Conservation (phyloP, 2,113 vertebrate species). For the Pelobates fuscus region DNA sequence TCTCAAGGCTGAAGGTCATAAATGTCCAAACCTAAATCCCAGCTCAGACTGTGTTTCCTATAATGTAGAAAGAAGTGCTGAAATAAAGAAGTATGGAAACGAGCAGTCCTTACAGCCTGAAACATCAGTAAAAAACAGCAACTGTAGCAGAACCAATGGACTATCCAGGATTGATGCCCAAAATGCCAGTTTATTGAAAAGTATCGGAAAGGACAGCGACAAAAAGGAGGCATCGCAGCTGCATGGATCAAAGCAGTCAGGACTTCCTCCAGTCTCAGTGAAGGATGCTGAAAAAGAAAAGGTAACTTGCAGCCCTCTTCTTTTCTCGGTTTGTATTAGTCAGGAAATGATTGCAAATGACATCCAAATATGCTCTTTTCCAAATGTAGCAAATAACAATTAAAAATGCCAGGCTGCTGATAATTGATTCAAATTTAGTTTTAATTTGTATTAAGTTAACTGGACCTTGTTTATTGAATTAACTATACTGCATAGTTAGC, state of each 20-base stretch:
- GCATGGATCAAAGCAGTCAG: slow-evolving; percentile 20
- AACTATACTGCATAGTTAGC: too few relatives aligned
- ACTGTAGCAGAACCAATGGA: slow-evolving; percentile 56
- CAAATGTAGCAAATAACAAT: too few relatives aligned
- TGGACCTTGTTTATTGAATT: too few relatives aligned
- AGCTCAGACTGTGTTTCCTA: neutral
- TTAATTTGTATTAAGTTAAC: too few relatives aligned
- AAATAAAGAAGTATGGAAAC: slow-evolving; percentile 30
- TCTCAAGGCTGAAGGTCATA: too few relatives aligned
- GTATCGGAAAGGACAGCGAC: slow-evolving; percentile 48
- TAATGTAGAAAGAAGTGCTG: slow-evolving; percentile 11
- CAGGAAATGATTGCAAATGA: too few relatives aligned
- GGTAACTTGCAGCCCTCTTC: too few relatives aligned
- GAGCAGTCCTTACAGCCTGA: slow-evolving; percentile 49
- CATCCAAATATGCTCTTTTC: too few relatives aligned
- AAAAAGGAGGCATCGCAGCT: slow-evolving; percentile 53
- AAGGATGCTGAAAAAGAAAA: slow-evolving; percentile 14
- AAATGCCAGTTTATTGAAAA: slow-evolving; percentile 47
- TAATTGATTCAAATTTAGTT: too few relatives aligned
- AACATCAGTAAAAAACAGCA: slow-evolving; percentile 51
- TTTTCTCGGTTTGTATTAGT: too few relatives aligned
- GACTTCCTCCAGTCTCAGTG: slow-evolving; percentile 31
- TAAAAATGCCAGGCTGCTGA: too few relatives aligned
- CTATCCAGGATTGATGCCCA: slow-evolving; percentile 43
- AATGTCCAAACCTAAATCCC: neutral